phyloP scores from a whole-genome alignment of 2,888 invertebrate genomes.

The Antheraea assamensis region DNA sequence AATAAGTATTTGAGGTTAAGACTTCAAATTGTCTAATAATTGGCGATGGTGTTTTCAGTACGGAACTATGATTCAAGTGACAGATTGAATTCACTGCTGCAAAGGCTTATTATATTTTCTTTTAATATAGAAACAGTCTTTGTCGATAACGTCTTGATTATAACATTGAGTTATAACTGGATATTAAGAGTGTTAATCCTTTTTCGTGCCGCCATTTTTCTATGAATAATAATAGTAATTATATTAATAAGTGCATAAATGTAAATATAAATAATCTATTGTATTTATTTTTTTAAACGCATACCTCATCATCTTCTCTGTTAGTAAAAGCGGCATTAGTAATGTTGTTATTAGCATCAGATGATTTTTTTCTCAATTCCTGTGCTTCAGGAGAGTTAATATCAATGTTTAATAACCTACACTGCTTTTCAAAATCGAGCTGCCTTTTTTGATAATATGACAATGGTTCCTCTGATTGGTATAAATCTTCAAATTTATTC shows the following conservation, averaged over 20 bases:
- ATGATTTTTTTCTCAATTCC: constrained; percentile 52
- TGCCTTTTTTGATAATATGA: constrained; percentile 76
- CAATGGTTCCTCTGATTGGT: constrained; percentile 66
- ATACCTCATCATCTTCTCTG: constrained; percentile 48
- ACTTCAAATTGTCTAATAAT: no score
- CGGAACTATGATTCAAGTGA: no score
- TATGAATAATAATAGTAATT: background rate
- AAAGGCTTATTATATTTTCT: no score
- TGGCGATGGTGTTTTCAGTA: no score
- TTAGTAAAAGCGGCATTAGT: constrained; percentile 60
- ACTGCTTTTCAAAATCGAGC: constrained; percentile 74
- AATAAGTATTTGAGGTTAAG: no score
- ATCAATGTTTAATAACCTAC: constrained; percentile 72
- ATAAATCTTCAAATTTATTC: constrained; percentile 59
- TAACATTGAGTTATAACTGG: no score
- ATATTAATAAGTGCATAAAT: background rate
- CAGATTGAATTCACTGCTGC: no score
- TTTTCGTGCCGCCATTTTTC: no score
- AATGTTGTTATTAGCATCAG: constrained; percentile 59
- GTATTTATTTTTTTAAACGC: constrained; percentile 12
- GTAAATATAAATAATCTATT: background rate
- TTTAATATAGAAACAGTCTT: no score
- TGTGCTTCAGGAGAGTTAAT: constrained; percentile 68
- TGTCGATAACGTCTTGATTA: no score
- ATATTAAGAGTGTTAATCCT: no score